A percentile compares a stretch with the other conserved stretches of the same genome.
Evolutionary conservation across 1,140 invertebrate genomes (phyloP).

Genomic region (Aphidius gifuensis): DNA sequence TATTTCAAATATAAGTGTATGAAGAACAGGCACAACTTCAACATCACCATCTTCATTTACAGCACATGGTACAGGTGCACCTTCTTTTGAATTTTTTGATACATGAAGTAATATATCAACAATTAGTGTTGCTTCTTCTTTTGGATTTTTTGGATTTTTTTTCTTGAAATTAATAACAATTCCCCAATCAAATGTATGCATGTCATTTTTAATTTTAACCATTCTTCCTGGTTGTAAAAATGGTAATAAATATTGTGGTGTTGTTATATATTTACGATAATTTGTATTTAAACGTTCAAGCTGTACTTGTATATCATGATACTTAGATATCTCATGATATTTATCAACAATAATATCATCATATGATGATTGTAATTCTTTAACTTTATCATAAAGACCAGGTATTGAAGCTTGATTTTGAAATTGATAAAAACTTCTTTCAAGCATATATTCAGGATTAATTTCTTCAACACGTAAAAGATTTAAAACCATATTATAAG

Average conservation of each 20-base stretch:
- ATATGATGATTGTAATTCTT: conserved; percentile 67
- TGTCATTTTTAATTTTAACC: conserved; percentile 84
- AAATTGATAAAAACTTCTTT: conserved; percentile 98
- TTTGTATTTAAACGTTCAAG: conserved; percentile 71
- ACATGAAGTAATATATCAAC: conserved; percentile 84
- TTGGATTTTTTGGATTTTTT: conserved; percentile 60
- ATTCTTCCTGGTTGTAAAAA: conserved; percentile 93
- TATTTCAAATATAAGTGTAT: conserved; percentile 80
- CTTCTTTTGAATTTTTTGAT: conserved; percentile 58
- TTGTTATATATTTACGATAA: conserved; percentile 76
- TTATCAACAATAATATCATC: conserved; percentile 65
- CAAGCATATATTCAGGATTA: conserved; percentile 99
- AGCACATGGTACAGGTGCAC: conserved; percentile 63
- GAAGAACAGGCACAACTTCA: conserved; percentile 83
- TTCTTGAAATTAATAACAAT: conserved; percentile 92
- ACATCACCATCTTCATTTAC: conserved; percentile 74
- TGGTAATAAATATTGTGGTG: conserved; percentile 85
- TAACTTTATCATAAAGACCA: conserved; percentile 77
- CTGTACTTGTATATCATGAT: conserved; percentile 82
- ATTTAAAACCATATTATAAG: conserved; percentile 99
- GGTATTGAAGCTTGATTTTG: conserved; percentile 97
- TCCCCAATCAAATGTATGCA: conserved; percentile 91
- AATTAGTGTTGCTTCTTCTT: conserved; percentile 63
- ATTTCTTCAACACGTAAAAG: conserved; percentile 96
- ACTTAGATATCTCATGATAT: conserved; percentile 76